phyloP scores from a whole-genome alignment of 1,140 invertebrate species.

The Listronotus bonariensis region DNA sequence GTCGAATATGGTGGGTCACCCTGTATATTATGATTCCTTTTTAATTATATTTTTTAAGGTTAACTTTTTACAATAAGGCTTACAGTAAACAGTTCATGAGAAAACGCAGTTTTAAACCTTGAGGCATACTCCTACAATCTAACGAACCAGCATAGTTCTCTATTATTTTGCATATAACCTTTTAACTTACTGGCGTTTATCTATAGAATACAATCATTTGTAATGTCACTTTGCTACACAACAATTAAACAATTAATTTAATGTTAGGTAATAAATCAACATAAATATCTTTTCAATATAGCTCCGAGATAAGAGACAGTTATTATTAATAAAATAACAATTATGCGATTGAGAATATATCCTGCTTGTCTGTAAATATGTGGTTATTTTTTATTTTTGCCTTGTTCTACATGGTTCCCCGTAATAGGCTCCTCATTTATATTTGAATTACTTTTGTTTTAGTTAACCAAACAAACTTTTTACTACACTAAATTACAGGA shows the following conservation, averaged over 20 bases:
- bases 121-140: slow-evolving; percentile 1
- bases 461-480: too few relatives aligned
- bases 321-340: slow-evolving; percentile 4
- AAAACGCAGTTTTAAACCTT: too few relatives aligned
- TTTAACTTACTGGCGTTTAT: slow-evolving; percentile 14
- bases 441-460: too few relatives aligned
- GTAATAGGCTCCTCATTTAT: too few relatives aligned
- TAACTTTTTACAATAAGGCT: too few relatives aligned
- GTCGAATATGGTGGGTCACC: too few relatives aligned
- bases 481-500: too few relatives aligned
- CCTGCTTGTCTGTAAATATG: slow-evolving; percentile 7
- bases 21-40: too few relatives aligned
- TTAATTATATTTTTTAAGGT: too few relatives aligned
- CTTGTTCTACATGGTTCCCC: too few relatives aligned
- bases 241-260: slow-evolving; percentile 27
- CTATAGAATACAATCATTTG: slow-evolving; percentile 7
- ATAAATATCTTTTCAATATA: slow-evolving; percentile 16
- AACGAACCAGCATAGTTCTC: slow-evolving; percentile 2
- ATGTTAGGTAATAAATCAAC: slow-evolving; percentile 6
- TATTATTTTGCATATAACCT: slow-evolving; percentile 22
- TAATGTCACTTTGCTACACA: slow-evolving; percentile 15
- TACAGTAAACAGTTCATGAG: too few relatives aligned
- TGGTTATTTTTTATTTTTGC: too few relatives aligned
- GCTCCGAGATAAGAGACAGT: slow-evolving; percentile 1
- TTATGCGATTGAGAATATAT: neutral